phyloP scores from a whole-genome alignment of 2,888 invertebrate species.

The Melipona beecheii region DNA sequence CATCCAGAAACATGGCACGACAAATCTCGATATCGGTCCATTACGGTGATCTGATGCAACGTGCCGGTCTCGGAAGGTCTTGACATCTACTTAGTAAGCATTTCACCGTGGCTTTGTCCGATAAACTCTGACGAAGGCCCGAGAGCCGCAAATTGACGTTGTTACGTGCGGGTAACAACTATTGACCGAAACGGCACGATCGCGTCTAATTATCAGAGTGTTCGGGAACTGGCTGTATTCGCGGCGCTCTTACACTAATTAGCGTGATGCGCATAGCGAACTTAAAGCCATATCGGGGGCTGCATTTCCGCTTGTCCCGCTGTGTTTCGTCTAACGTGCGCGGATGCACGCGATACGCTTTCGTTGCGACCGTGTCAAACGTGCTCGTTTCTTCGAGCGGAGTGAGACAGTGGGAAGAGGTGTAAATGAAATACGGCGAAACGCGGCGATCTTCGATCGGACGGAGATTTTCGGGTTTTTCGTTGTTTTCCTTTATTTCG shows the following conservation, averaged over 20 bases:
- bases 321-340: not conserved
- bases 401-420: not conserved
- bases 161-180: slow-evolving; percentile 39
- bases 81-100: slow-evolving; percentile 32
- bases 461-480: too few species aligned
- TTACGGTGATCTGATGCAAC: slow-evolving; percentile 10
- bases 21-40: slow-evolving; percentile 10
- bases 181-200: slow-evolving; percentile 41
- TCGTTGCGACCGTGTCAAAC: not conserved
- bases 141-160: slow-evolving; percentile 36
- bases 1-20: not conserved
- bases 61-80: slow-evolving; percentile 7
- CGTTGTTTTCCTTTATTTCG: too few species aligned
- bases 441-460: not conserved
- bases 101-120: slow-evolving; percentile 35
- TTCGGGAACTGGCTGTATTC: slow-evolving; percentile 20
- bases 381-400: not conserved
- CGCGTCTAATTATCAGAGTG: slow-evolving; percentile 49
- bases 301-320: slow-evolving; percentile 6
- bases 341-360: slow-evolving; percentile 7
- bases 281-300: slow-evolving; percentile 17
- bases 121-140: slow-evolving; percentile 32
- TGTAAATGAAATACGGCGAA: not conserved
- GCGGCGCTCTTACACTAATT: slow-evolving; percentile 44
- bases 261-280: slow-evolving; percentile 27